Conservation (phyloP, 1,140 invertebrate species). For the Antheraea pernyi region DNA sequence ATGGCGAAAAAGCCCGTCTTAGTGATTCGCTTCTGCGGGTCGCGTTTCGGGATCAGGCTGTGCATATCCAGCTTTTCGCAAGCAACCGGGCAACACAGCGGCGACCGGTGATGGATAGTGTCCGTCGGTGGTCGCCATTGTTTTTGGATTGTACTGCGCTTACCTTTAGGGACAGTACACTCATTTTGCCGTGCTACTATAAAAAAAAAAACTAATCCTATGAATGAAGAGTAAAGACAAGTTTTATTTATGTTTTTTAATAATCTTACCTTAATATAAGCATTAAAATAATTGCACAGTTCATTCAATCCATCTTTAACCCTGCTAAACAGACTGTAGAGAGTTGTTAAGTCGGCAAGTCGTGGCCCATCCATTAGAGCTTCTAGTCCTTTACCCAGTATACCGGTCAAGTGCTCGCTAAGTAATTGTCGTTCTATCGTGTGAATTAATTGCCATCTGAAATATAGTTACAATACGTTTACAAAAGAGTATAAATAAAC, state of each 20-base stretch:
- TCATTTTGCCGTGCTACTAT: no score
- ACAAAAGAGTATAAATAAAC: neutral
- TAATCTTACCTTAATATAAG: slow-evolving; percentile 92
- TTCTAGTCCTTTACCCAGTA: slow-evolving; percentile 96
- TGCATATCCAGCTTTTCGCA: no score
- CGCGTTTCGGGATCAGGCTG: no score
- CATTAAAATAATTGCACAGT: slow-evolving; percentile 94
- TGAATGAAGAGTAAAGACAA: no score
- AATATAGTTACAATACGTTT: slow-evolving; percentile 3
- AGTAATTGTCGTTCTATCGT: slow-evolving; percentile 97
- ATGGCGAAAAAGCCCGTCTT: no score
- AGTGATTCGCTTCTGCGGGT: no score
- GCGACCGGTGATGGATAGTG: no score
- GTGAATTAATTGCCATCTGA: slow-evolving; percentile 93
- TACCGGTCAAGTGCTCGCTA: slow-evolving; percentile 93
- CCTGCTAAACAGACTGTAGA: slow-evolving; percentile 93
- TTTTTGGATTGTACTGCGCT: no score
- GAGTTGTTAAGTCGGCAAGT: slow-evolving; percentile 90
- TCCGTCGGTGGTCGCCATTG: no score
- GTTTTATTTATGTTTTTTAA: neutral
- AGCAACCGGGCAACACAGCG: no score
- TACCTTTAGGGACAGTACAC: no score
- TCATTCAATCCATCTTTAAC: slow-evolving; percentile 96
- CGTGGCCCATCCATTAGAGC: slow-evolving; percentile 94
- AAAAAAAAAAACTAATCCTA: no score